These are phyloP conservation scores for Hypothenemus hampei DNA, from an alignment of 1,140 invertebrate genomes.

Conservation along the genomic window DNA sequence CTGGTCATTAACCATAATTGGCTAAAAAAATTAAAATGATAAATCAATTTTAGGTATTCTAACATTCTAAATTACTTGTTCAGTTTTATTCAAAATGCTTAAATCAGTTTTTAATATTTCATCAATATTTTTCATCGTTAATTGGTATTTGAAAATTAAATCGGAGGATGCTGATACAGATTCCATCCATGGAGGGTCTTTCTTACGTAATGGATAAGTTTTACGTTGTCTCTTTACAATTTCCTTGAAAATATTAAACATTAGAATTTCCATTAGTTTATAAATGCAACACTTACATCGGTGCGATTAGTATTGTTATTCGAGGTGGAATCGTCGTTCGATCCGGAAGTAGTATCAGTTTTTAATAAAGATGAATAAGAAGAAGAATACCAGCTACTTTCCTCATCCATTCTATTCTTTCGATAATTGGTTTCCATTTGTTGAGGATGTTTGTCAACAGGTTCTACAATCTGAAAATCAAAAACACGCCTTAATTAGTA, in stretches of 20 bases:
- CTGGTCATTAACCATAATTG: conserved; percentile 67
- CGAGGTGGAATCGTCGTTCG: conserved; percentile 41
- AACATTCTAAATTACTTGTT: conserved; percentile 48
- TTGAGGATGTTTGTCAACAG: conserved; percentile 7
- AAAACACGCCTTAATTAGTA: too few species aligned
- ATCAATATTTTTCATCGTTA: conserved; percentile 54
- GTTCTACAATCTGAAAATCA: conserved; percentile 2
- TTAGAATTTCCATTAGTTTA: not conserved
- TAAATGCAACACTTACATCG: conserved; percentile 33
- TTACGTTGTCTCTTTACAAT: conserved; percentile 31
- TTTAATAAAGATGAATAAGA: conserved; percentile 54
- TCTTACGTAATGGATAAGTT: conserved; percentile 42
- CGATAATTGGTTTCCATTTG: conserved; percentile 3
- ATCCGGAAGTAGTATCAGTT: conserved; percentile 47
- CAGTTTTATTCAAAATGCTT: conserved; percentile 53
- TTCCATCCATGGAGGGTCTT: conserved; percentile 61
- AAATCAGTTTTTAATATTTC: conserved; percentile 61
- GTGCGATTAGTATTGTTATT: conserved; percentile 34
- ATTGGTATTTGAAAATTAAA: conserved; percentile 64
- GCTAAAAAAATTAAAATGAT: conserved; percentile 45
- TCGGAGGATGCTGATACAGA: conserved; percentile 59
- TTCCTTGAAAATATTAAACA: conserved; percentile 26
- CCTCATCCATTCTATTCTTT: conserved; percentile 38
- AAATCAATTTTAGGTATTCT: not conserved
- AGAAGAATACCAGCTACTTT: conserved; percentile 51